phyloP scores from a whole-genome alignment of 2,888 invertebrate genomes.

The Onchidella celtica region DNA sequence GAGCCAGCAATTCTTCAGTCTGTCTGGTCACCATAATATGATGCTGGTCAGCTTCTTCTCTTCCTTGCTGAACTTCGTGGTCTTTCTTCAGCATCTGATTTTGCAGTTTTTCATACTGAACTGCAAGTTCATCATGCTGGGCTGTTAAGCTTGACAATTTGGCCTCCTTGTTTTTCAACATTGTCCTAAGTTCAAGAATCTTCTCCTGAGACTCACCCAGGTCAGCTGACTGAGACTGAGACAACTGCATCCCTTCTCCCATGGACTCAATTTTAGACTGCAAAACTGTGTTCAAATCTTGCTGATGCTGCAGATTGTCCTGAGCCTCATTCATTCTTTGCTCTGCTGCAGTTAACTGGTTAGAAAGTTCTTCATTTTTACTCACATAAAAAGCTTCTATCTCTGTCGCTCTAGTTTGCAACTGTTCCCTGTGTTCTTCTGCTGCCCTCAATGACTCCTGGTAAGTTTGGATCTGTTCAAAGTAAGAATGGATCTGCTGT shows the following conservation, averaged over 20 bases:
- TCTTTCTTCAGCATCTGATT: constrained; percentile 38
- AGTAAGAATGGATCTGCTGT: neutral
- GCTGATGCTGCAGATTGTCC: constrained; percentile 22
- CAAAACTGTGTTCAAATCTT: constrained; percentile 6
- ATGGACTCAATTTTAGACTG: constrained; percentile 27
- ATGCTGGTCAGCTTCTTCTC: constrained; percentile 20
- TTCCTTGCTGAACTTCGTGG: constrained; percentile 22
- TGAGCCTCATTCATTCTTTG: neutral
- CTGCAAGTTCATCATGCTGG: constrained; percentile 48
- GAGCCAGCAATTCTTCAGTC: neutral
- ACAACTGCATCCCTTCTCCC: neutral
- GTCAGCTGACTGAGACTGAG: constrained; percentile 19
- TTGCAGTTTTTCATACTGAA: constrained; percentile 47
- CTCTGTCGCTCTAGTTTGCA: constrained; percentile 24
- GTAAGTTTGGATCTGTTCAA: neutral
- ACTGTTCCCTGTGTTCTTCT: neutral
- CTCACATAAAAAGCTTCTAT: constrained; percentile 21
- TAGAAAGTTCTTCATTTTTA: constrained; percentile 17
- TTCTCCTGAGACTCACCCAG: constrained; percentile 13
- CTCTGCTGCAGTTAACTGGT: constrained; percentile 20
- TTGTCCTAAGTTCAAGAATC: constrained; percentile 38
- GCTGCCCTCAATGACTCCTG: neutral
- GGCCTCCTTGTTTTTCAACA: constrained; percentile 45
- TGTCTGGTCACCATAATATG: neutral
- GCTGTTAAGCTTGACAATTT: constrained; percentile 23